These are phyloP conservation scores for Sorex araneus DNA, from an alignment of 2,113 vertebrate species.

Conservation along the genomic window DNA sequence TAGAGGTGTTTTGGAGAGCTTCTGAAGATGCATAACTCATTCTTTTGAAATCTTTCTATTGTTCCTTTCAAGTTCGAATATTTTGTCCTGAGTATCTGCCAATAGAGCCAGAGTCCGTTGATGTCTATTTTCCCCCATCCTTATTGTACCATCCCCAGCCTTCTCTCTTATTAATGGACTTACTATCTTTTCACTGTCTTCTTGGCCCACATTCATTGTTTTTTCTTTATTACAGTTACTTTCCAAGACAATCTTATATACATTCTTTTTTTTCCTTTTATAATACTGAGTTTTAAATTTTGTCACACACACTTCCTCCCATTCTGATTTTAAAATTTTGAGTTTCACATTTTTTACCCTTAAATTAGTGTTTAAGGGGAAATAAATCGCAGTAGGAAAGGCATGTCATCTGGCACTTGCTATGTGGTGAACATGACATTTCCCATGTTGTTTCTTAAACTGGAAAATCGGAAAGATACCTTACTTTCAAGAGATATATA, in stretches of 20 bases:
- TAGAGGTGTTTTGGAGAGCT: constrained; percentile 4
- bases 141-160: constrained; percentile 71
- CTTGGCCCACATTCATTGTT: constrained; percentile 83
- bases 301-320: constrained; percentile 62
- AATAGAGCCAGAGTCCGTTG: constrained; percentile 78
- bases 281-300: constrained; percentile 69
- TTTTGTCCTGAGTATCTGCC: constrained; percentile 64
- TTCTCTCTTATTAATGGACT: constrained; percentile 75
- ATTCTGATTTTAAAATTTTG: constrained; percentile 67
- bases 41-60: constrained; percentile 31
- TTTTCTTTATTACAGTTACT: constrained; percentile 77
- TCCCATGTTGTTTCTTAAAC: constrained; percentile 51
- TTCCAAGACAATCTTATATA: constrained; percentile 61
- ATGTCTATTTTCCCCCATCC: constrained; percentile 75
- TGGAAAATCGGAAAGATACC: constrained; percentile 51
- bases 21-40: constrained; percentile 40
- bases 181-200: constrained; percentile 77
- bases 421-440: constrained; percentile 45
- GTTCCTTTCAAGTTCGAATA: constrained; percentile 76
- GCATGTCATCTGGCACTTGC: constrained; percentile 61
- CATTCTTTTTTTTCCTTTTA: constrained; percentile 69
- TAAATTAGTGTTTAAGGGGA: constrained; percentile 58
- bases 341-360: neutral
- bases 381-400: constrained; percentile 62
- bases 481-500: constrained; percentile 44